Percentiles rank a stretch among this genome's conserved stretches.
These are phyloP conservation scores for Antitype chi DNA, from an alignment of 2,888 invertebrate species.

Conservation along the genomic window DNA sequence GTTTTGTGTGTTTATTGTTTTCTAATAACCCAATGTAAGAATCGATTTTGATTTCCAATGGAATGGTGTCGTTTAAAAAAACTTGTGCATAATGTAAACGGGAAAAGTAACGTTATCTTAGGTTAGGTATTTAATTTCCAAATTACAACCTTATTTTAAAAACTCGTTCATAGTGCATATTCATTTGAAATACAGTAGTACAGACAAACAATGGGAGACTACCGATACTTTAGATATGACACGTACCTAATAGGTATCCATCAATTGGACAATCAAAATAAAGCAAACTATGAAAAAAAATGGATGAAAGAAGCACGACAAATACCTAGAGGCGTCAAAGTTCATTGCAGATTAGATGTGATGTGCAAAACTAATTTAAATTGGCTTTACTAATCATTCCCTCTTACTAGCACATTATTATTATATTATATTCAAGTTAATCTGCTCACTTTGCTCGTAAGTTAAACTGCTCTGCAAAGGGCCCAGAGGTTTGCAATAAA, in stretches of 20 bases:
- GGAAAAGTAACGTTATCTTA: not conserved
- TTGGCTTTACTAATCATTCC: too few relatives aligned
- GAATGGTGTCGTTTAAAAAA: not conserved
- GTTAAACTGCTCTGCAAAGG: too few relatives aligned
- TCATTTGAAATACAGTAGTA: not conserved
- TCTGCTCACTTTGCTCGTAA: too few relatives aligned
- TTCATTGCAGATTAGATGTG: too few relatives aligned
- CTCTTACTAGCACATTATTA: too few relatives aligned
- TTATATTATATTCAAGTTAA: too few relatives aligned
- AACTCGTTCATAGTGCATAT: not conserved
- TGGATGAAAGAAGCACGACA: too few relatives aligned
- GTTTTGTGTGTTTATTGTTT: not conserved
- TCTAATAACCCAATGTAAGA: not conserved
- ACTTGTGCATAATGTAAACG: not conserved
- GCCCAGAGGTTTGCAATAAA: too few relatives aligned
- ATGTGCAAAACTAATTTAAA: too few relatives aligned
- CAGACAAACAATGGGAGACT: too few relatives aligned
- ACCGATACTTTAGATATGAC: not conserved
- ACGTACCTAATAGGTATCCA: not conserved
- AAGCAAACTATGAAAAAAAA: too few relatives aligned
- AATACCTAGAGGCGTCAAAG: too few relatives aligned
- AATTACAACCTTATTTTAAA: not conserved
- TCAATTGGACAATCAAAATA: not conserved
- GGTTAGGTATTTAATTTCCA: not conserved
- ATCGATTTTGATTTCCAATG: not conserved